These are phyloP conservation scores for Gila robusta DNA, from an alignment of 2,797 vertebrate genomes.

Conservation along the genomic window DNA sequence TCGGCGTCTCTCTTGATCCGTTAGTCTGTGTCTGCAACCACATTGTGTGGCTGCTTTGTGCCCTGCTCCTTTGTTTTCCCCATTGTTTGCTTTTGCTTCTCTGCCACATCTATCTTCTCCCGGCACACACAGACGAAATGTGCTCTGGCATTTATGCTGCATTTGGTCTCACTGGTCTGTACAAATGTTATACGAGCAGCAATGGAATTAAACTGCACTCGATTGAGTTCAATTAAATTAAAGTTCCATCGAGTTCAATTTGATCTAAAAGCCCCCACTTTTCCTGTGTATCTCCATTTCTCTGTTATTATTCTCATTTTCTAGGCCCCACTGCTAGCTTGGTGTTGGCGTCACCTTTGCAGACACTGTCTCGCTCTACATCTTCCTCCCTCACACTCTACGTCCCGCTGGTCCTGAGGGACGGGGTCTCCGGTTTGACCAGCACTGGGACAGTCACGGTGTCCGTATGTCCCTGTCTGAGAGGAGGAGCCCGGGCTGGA, in stretches of 20 bases:
- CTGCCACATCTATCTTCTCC: constrained; percentile 53
- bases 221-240: constrained; percentile 66
- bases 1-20: constrained; percentile 64
- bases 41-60: constrained; percentile 74
- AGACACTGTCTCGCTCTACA: constrained; percentile 77
- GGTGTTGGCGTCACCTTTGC: constrained; percentile 81
- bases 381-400: constrained; percentile 83
- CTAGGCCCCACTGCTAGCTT: constrained; percentile 88
- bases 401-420: constrained; percentile 87
- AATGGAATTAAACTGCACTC: constrained; percentile 64
- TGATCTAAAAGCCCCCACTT: constrained; percentile 56
- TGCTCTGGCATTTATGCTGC: constrained; percentile 38
- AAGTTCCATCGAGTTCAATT: constrained; percentile 61
- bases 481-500: constrained; percentile 82
- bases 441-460: constrained; percentile 89
- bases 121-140: constrained; percentile 29
- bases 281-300: constrained; percentile 34
- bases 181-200: constrained; percentile 62
- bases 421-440: constrained; percentile 85
- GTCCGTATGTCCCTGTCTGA: constrained; percentile 88
- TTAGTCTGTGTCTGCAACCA: constrained; percentile 65
- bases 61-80: constrained; percentile 71
- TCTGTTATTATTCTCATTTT: constrained; percentile 30
- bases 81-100: constrained; percentile 64
- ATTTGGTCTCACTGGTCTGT: constrained; percentile 57